Evolutionary conservation across 2,797 vertebrate genomes (phyloP).

Genomic region (Corythornis leucogaster): DNA sequence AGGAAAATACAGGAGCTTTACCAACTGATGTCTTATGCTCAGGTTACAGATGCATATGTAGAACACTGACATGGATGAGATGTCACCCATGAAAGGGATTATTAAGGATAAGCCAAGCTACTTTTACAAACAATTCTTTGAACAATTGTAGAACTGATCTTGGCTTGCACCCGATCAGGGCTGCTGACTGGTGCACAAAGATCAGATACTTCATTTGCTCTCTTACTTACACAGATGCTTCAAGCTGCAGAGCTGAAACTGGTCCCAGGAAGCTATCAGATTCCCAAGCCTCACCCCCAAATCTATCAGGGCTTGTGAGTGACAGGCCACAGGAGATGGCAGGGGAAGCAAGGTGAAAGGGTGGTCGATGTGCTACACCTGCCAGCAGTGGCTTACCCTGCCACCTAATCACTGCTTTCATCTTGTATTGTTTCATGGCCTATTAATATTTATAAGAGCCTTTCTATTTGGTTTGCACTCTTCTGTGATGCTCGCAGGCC

Average conservation of each 20-base stretch:
- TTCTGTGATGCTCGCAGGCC: conserved; percentile 65
- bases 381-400: neutral
- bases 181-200: neutral
- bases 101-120: neutral
- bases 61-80: neutral
- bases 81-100: neutral
- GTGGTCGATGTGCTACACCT: neutral
- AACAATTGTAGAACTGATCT: neutral
- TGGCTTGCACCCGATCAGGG: neutral
- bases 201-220: neutral
- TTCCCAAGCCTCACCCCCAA: neutral
- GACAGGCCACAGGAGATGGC: neutral
- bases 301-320: neutral
- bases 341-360: neutral
- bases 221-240: neutral
- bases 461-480: conserved; percentile 74
- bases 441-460: conserved; percentile 78
- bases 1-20: neutral
- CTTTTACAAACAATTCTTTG: neutral
- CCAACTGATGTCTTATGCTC: neutral
- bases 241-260: neutral
- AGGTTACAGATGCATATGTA: neutral
- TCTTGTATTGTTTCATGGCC: conserved; percentile 60
- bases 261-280: conserved; percentile 1
- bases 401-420: conserved; percentile 43